Percentiles rank a stretch among this genome's conserved stretches.
These are phyloP conservation scores for Poeciliopsis occidentalis DNA, from an alignment of 2,113 vertebrate species.

Conservation along the genomic window DNA sequence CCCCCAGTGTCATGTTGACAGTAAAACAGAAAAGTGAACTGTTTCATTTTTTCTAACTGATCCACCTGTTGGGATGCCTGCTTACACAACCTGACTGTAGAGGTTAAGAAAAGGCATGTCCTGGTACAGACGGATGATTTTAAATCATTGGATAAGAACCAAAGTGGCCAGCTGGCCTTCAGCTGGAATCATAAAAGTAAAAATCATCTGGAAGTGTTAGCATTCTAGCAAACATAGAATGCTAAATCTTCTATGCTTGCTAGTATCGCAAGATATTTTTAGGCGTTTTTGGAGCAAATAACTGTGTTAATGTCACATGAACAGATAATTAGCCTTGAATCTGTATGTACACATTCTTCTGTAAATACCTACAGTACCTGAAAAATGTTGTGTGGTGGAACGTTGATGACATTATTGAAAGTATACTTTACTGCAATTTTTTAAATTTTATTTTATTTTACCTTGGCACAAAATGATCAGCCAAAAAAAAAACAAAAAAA, in stretches of 20 bases:
- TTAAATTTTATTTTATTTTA: too few species aligned
- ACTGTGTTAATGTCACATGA: neutral
- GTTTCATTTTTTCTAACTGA: constrained; percentile 12
- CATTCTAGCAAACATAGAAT: too few species aligned
- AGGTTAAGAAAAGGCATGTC: neutral
- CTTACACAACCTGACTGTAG: neutral
- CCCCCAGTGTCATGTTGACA: constrained; percentile 13
- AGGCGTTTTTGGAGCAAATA: neutral
- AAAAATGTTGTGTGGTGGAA: too few species aligned
- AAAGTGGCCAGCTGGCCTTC: neutral
- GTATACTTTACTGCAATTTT: too few species aligned
- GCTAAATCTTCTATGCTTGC: too few species aligned
- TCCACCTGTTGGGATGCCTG: neutral
- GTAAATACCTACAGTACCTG: too few species aligned
- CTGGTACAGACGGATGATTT: neutral
- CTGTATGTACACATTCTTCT: neutral
- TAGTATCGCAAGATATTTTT: too few species aligned
- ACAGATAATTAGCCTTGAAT: neutral
- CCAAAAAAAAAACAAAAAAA: too few species aligned
- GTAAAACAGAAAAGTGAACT: constrained; percentile 28
- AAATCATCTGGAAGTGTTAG: too few species aligned
- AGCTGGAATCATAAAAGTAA: neutral
- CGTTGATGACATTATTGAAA: neutral
- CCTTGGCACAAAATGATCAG: neutral
- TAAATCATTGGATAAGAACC: neutral